A percentile compares a stretch with the other conserved stretches of the same genome.
Conservation (phyloP, 2,888 invertebrate genomes). For the Callyntrura guangdongensis region DNA sequence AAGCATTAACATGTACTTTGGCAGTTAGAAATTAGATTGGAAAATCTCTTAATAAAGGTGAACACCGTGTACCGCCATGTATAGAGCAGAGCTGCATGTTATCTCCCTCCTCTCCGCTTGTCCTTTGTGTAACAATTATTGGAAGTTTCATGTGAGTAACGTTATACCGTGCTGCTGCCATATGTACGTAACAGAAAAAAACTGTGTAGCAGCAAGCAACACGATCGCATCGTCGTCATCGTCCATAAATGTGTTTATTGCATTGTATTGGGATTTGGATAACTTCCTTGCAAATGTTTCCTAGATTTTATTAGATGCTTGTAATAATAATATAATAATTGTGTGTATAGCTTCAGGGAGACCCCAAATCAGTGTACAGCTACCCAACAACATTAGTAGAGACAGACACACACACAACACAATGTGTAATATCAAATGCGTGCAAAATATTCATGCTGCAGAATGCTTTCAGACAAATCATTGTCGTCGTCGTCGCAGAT, state of each 20-base stretch:
- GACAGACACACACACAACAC: background rate
- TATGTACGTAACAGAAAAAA: background rate
- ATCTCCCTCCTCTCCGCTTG: constrained; percentile 39
- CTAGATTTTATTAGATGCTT: constrained; percentile 39
- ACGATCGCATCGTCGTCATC: background rate
- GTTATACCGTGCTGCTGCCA: background rate
- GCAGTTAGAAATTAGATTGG: background rate
- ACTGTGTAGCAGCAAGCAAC: constrained; percentile 3
- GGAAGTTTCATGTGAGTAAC: background rate
- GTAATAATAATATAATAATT: background rate
- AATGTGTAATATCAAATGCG: background rate
- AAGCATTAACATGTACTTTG: background rate
- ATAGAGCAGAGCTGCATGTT: background rate
- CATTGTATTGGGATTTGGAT: constrained; percentile 3
- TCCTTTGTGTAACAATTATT: constrained; percentile 4
- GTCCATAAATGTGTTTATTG: background rate
- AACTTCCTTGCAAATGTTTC: constrained; percentile 58
- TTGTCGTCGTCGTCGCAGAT: constrained; percentile 19
- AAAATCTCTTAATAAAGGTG: constrained; percentile 12
- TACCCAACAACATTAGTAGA: no score
- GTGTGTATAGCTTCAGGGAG: constrained; percentile 9
- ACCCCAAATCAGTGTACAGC: no score
- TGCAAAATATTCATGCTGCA: constrained; percentile 24
- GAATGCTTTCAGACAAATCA: constrained; percentile 24
- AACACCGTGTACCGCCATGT: background rate